Percentiles rank a stretch among this genome's conserved stretches.
Conservation (phyloP, 2,888 invertebrate species). For the Aporophyla lueneburgensis region DNA sequence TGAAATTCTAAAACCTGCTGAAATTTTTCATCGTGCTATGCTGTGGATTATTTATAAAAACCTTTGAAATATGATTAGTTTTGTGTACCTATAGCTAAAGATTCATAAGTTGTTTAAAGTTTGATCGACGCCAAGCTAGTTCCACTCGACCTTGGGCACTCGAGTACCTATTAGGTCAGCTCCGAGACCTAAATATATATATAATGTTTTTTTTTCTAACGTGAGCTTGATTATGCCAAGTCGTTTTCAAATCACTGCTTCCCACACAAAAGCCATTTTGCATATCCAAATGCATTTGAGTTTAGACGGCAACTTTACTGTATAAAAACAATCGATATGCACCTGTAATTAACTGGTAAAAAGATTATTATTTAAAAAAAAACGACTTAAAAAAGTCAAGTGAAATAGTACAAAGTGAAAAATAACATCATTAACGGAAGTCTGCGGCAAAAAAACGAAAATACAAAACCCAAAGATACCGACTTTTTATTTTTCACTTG, state of each 20-base stretch:
- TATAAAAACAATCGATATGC: background rate
- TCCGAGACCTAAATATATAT: conserved; percentile 9
- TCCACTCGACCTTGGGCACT: conserved; percentile 3
- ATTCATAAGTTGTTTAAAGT: background rate
- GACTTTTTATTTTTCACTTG: no score
- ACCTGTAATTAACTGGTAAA: conserved; percentile 7
- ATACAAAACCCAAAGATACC: no score
- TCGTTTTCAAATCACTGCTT: background rate
- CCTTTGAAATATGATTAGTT: background rate
- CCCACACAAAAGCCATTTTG: background rate
- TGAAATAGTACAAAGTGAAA: no score
- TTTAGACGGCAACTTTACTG: background rate
- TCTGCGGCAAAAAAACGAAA: no score
- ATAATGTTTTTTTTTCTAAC: background rate
- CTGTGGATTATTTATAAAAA: no score
- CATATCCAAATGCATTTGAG: background rate
- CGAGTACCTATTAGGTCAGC: conserved; percentile 7
- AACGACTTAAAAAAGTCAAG: no score
- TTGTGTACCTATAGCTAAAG: background rate
- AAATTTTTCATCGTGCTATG: no score
- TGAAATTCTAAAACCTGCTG: no score
- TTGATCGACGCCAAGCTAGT: conserved; percentile 7
- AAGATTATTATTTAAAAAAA: background rate
- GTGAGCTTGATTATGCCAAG: background rate
- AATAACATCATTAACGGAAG: no score